Conservation (phyloP, 1,140 invertebrate genomes). For the Parasteatoda tepidariorum region DNA sequence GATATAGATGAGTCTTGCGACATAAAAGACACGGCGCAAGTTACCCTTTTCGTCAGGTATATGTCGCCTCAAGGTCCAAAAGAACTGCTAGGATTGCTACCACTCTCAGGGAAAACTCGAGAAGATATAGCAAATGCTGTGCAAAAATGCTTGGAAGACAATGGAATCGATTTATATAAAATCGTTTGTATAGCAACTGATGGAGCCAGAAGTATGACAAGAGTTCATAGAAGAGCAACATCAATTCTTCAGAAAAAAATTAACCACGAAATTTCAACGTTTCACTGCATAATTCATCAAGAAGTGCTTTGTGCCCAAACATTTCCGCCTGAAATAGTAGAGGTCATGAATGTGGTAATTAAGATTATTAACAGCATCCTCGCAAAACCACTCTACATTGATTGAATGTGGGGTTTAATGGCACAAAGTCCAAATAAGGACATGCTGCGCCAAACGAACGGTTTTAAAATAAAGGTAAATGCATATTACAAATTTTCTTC, state of each 20-base stretch:
- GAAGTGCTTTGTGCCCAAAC: constrained; percentile 34
- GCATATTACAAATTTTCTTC: no score
- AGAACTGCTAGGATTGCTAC: constrained; percentile 7
- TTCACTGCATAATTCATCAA: no score
- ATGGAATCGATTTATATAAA: constrained; percentile 12
- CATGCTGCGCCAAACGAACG: no score
- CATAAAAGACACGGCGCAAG: constrained; percentile 35
- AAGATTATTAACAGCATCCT: constrained; percentile 66
- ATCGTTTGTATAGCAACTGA: constrained; percentile 30
- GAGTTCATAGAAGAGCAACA: no score
- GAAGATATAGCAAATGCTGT: neutral
- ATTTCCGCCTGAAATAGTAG: constrained; percentile 27
- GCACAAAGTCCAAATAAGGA: no score
- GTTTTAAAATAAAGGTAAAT: no score
- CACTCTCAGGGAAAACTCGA: neutral
- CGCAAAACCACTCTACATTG: constrained; percentile 60
- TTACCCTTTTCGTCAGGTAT: constrained; percentile 28
- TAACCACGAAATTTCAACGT: constrained; percentile 24
- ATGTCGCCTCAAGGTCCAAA: constrained; percentile 31
- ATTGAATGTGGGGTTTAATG: no score
- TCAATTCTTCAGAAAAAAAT: neutral
- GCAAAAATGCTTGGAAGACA: neutral
- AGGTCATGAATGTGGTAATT: constrained; percentile 43
- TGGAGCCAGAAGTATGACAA: constrained; percentile 37
- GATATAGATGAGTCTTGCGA: constrained; percentile 33